phyloP scores from a whole-genome alignment of 2,797 vertebrate species.

The Bovichtus variegatus region DNA sequence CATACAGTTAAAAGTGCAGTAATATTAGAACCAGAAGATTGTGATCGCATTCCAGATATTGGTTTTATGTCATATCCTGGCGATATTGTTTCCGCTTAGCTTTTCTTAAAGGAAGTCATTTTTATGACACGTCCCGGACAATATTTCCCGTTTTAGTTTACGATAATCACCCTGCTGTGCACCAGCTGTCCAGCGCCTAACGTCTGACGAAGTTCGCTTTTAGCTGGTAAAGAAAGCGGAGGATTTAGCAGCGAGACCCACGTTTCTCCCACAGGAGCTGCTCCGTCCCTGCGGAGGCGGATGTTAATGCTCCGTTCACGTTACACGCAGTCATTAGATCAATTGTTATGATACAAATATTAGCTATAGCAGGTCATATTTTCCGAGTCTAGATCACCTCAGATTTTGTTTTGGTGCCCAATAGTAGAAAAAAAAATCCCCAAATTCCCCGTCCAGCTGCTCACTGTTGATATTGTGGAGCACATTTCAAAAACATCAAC shows the following conservation, averaged over 20 bases:
- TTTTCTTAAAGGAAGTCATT: too few relatives aligned
- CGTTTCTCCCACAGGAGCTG: background rate
- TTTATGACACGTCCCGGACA: too few relatives aligned
- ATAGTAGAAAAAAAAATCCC: background rate
- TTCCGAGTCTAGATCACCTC: too few relatives aligned
- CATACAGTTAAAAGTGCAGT: constrained; percentile 7
- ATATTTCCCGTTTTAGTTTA: too few relatives aligned
- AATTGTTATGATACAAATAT: background rate
- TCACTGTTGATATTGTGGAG: constrained; percentile 2
- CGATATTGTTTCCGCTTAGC: too few relatives aligned
- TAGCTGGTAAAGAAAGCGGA: background rate
- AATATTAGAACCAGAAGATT: background rate
- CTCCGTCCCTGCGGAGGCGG: background rate
- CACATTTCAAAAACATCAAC: constrained; percentile 1
- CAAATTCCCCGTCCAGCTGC: background rate
- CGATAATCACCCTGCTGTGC: too few relatives aligned
- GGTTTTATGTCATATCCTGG: too few relatives aligned
- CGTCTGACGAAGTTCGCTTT: background rate
- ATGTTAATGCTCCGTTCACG: background rate
- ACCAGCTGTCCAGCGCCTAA: too few relatives aligned
- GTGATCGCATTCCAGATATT: background rate
- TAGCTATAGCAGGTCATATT: too few relatives aligned
- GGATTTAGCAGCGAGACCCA: background rate
- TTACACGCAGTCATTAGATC: too few relatives aligned
- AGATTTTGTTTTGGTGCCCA: background rate